Base-by-base conservation (phyloP, 2,888 invertebrate genomes). In the Enchytraeus crypticus region DNA sequence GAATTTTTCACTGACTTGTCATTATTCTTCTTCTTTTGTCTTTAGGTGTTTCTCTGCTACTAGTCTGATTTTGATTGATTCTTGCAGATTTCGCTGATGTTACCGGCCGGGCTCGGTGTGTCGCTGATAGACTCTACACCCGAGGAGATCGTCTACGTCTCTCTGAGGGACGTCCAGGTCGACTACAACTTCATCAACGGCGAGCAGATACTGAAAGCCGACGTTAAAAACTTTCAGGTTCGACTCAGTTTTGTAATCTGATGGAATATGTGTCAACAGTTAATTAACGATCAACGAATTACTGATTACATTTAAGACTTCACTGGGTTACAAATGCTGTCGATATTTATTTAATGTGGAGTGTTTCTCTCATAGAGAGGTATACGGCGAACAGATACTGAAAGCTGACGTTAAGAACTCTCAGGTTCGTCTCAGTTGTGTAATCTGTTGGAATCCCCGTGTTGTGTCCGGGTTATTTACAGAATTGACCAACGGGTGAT, bases 81-180 rank as follows among this genome's bases (percentile, higher is more conserved):
- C 43, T 21, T 8, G 21, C 64, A 75, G 75, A 65, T 76, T 27
- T 69, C 70, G 1, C 43, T 79, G 45, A 70, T 71, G 53, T 67
- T 79, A 63, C 71, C 71, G 32, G 81, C 81, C 59, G 90, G 88
- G 26, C 76, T 89, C 61, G 89, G 89, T 8, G 79, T 90, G 69
- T 91, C 89, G 66, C 81, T 91, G 69, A 86, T 90, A 69, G 87
- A 88, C 59, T 82, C 84, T 66, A 87, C 88, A 3, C 85, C 87
- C 21, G 88, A 89, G 72, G 93, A 92, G 81, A 81, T 93, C 55
- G 79, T 90, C 65, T 90, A 88, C 79, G 84, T 88, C 29, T 67
- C 71, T 5, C 67, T 80, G 46, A 33, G 51, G 26, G 59, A 53
- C 43, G 38, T 62, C 23, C 30, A 30, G 14, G 18, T 64, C 5